These are phyloP conservation scores for Notothenia rossii DNA, from an alignment of 2,113 vertebrate species.

Conservation along the genomic window DNA sequence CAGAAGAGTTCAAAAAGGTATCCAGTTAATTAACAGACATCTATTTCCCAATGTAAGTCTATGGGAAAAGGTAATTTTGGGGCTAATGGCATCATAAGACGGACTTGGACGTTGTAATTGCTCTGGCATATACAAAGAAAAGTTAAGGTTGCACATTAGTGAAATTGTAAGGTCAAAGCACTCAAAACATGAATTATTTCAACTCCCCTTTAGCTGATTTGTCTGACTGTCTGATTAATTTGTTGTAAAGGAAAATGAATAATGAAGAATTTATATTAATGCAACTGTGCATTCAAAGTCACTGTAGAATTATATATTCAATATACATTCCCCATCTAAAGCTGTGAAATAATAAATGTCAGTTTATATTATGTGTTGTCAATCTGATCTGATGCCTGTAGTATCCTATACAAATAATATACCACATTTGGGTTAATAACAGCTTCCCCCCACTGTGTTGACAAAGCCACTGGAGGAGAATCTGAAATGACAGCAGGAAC, in stretches of 20 bases:
- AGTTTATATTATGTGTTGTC: conserved; percentile 16
- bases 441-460: conserved; percentile 24
- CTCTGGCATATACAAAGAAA: no score
- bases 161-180: background rate
- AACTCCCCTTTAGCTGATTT: background rate
- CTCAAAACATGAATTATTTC: background rate
- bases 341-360: background rate
- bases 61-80: no score
- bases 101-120: no score
- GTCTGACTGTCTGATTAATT: background rate
- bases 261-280: background rate
- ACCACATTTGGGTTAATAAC: conserved; percentile 26
- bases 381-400: conserved; percentile 25
- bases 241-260: background rate
- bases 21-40: no score
- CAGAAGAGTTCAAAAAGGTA: no score
- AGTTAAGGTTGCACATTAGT: background rate
- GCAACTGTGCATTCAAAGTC: background rate
- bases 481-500: conserved; percentile 31
- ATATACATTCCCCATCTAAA: conserved; percentile 6
- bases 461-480: conserved; percentile 21
- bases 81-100: no score
- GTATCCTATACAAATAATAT: conserved; percentile 16
- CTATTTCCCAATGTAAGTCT: no score
- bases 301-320: conserved; percentile 7